Conservation (phyloP, 2,888 invertebrate genomes). For the Netelia melanura region DNA sequence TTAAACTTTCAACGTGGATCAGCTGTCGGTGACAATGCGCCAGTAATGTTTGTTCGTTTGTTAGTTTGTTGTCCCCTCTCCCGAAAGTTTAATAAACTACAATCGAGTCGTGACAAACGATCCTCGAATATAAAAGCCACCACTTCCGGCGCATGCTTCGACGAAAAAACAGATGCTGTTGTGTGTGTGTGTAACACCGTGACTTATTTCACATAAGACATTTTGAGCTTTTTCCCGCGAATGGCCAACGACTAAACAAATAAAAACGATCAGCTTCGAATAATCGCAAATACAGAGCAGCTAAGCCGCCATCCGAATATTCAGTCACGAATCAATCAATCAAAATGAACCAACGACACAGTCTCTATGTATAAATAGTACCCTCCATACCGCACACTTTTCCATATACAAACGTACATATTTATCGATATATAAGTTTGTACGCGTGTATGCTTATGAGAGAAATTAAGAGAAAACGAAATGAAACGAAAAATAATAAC, state of each 20-base stretch:
- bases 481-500: constrained; percentile 20
- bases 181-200: constrained; percentile 3
- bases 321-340: constrained; percentile 28
- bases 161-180: constrained; percentile 48
- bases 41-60: too few relatives aligned
- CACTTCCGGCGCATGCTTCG: constrained; percentile 52
- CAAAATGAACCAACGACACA: constrained; percentile 56
- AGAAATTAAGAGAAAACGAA: background rate
- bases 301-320: constrained; percentile 25
- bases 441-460: constrained; percentile 47
- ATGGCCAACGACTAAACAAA: background rate
- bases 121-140: constrained; percentile 39
- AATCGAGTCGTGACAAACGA: constrained; percentile 62
- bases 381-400: constrained; percentile 57
- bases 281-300: constrained; percentile 8
- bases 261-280: constrained; percentile 1
- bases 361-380: constrained; percentile 8
- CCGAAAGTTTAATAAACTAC: constrained; percentile 16
- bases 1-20: constrained; percentile 40
- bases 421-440: background rate
- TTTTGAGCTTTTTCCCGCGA: constrained; percentile 27
- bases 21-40: constrained; percentile 65
- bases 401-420: background rate
- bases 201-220: constrained; percentile 11
- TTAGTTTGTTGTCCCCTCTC: constrained; percentile 80